phyloP scores from a whole-genome alignment of 2,113 vertebrate genomes.

The Amblyornis subalaris region DNA sequence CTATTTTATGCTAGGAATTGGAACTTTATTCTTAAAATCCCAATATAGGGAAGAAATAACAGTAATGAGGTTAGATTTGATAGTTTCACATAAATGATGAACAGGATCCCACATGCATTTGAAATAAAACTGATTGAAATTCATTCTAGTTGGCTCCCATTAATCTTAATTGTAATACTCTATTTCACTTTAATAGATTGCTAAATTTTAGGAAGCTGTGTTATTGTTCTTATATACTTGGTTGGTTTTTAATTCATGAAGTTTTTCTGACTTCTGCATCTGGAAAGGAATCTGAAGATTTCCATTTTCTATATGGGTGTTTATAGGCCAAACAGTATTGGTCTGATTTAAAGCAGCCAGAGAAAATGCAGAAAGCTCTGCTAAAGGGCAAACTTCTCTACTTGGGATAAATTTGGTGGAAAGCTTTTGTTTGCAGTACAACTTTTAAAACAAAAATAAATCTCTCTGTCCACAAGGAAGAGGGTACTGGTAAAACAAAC shows the following conservation, averaged over 20 bases:
- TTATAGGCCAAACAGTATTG: neutral
- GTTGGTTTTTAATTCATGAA: conserved; percentile 25
- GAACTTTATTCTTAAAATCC: neutral
- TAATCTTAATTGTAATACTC: conserved; percentile 40
- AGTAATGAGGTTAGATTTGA: conserved; percentile 10
- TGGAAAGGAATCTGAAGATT: conserved; percentile 19
- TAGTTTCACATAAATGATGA: conserved; percentile 24
- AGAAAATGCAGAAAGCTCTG: conserved; percentile 11
- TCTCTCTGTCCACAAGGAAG: neutral
- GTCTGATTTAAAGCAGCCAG: neutral
- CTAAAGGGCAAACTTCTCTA: conserved; percentile 3
- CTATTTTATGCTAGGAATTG: neutral
- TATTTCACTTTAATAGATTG: conserved; percentile 22
- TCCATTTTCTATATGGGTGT: neutral
- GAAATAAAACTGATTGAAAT: conserved; percentile 51
- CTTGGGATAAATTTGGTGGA: neutral
- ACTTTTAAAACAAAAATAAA: neutral
- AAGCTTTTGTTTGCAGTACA: neutral
- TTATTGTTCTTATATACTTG: conserved; percentile 23
- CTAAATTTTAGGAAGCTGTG: conserved; percentile 27
- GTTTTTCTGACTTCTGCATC: conserved; percentile 35
- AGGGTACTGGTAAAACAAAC: neutral
- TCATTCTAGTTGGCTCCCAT: conserved; percentile 5
- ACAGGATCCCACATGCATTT: conserved; percentile 18
- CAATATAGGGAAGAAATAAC: neutral